Evolutionary conservation across 2,797 vertebrate species (phyloP).

Genomic region (Enteromius treurensis): DNA sequence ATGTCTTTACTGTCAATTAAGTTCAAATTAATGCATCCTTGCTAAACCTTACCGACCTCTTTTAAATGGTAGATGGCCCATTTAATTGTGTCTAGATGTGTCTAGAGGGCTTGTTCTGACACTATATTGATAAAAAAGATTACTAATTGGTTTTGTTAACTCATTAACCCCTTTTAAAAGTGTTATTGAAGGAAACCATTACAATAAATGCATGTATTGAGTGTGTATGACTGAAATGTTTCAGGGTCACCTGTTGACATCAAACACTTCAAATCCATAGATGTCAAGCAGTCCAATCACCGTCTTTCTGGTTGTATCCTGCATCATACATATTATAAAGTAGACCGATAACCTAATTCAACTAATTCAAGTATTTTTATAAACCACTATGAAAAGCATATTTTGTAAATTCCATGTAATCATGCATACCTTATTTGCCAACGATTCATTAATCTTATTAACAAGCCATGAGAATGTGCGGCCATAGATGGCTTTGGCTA

Average conservation of each 20-base stretch:
- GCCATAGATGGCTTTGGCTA: constrained; percentile 92
- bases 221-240: neutral
- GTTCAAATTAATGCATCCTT: neutral
- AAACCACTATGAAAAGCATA: neutral
- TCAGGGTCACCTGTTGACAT: constrained; percentile 85
- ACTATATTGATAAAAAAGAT: constrained; percentile 4
- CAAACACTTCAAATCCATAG: constrained; percentile 96
- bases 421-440: constrained; percentile 85
- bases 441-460: constrained; percentile 89
- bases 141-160: constrained; percentile 30
- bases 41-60: neutral
- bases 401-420: neutral
- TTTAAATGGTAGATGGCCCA: neutral
- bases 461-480: constrained; percentile 95
- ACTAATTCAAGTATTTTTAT: neutral
- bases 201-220: neutral
- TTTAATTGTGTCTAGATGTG: neutral
- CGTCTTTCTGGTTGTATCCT: constrained; percentile 89
- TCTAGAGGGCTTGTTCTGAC: constrained; percentile 32
- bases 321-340: constrained; percentile 13
- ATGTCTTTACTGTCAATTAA: neutral
- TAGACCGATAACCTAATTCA: neutral
- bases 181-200: neutral
- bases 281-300: constrained; percentile 95
- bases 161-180: constrained; percentile 31